Evolutionary conservation across 2,797 vertebrate genomes (phyloP).

Genomic region (Tokudaia tokunoshimensis): DNA sequence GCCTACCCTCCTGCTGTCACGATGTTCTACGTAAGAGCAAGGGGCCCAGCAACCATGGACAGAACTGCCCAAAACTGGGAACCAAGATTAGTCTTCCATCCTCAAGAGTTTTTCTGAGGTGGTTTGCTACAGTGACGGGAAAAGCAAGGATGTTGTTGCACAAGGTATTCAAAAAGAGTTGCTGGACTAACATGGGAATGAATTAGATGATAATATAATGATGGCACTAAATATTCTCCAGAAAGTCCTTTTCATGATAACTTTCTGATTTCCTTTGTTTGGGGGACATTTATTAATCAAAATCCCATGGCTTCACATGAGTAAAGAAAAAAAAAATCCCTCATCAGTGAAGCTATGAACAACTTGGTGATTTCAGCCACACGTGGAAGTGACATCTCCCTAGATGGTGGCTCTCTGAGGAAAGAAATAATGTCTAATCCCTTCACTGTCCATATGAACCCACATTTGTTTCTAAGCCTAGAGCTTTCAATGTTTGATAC

Average conservation of each 20-base stretch:
- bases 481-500: background rate
- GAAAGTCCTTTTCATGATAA: background rate
- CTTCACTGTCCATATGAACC: background rate
- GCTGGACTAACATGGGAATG: conserved; percentile 1
- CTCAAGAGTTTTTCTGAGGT: background rate
- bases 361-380: background rate
- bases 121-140: background rate
- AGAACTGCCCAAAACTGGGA: background rate
- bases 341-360: background rate
- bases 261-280: conserved; percentile 7
- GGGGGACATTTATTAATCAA: conserved; percentile 18
- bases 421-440: background rate
- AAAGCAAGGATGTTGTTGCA: background rate
- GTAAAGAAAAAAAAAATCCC: background rate
- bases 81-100: background rate
- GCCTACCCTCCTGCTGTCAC: no score
- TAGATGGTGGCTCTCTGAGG: background rate
- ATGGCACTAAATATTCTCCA: background rate
- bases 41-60: background rate
- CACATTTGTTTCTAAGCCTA: background rate
- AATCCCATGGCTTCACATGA: background rate
- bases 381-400: background rate
- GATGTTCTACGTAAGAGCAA: background rate
- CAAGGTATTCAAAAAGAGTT: background rate
- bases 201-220: background rate